Evolutionary conservation across 2,797 vertebrate species (phyloP), one percentile per base, ranked within the genome.

Genomic region (Onychomys torridus): DNA sequence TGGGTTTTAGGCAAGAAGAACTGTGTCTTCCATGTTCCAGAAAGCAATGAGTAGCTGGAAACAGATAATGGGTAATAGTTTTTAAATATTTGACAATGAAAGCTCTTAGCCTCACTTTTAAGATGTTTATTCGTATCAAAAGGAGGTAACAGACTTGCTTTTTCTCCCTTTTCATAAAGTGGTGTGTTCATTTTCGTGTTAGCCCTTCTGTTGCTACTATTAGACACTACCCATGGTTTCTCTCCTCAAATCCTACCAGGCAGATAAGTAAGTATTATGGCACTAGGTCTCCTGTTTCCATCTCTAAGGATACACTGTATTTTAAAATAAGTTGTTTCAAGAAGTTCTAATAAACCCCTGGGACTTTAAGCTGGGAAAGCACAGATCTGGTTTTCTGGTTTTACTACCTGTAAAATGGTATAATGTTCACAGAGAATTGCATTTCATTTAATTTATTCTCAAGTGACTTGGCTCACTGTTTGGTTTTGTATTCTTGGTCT

Each of bases 361-460:
- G 63, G 76, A 95, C 91, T 86, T 93, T 76, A 86, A 76, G 89
- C 77, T 93, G 57, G 32, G 63, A 94, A 89, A 94, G 84, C 67
- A 96, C 55, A 59, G 23, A 75, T 83, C 34, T 95, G n/a, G 76
- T 94, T 95, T 92, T 83, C 34, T 95, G n/a, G 76, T 94, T 95
- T 92, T 89, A 97, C 77, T 92, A 55, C 79, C 52, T 83, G 65
- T 97, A 90, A 94, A 95, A 86, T 95, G 82, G 16, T 86, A 94
- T 95, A 91, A 92, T 23, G 61, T 85, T 96, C 88, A 49, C 73
- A 92, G 14, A 95, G 95, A 97, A 94, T 92, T 93, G 73, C 95
- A 93, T 65, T 88, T 88, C 63, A 86, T 89, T 73, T 96, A 10
- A 79, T 89, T 89, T 92, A 97, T 97, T 96, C 85, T 94, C 85